A percentile compares a stretch with the other conserved stretches of the same genome.
phyloP scores from a whole-genome alignment of 2,888 invertebrate genomes.

The Elmis aenea region DNA sequence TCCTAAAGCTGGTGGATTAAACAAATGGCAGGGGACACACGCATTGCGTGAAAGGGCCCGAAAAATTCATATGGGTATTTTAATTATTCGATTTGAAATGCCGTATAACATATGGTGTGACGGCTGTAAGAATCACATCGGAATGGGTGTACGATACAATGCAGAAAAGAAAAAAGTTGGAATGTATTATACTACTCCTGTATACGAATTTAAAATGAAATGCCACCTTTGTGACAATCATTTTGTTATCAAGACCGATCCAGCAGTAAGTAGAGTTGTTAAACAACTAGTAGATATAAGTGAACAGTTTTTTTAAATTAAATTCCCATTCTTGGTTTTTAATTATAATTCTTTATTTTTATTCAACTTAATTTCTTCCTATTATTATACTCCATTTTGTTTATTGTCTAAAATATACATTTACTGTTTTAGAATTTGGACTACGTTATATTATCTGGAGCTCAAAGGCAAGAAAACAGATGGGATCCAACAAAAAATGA shows the following conservation, averaged over 20 bases:
- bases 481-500: conserved; percentile 98
- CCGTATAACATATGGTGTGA: conserved; percentile 99
- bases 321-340: no score
- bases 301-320: not conserved
- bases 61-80: conserved; percentile 93
- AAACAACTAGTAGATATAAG: no score
- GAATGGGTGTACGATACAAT: conserved; percentile 98
- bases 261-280: conserved; percentile 62
- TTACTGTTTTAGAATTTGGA: conserved; percentile 86
- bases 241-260: conserved; percentile 97
- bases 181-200: conserved; percentile 96
- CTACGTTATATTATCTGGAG: conserved; percentile 92
- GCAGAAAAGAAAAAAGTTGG: conserved; percentile 90
- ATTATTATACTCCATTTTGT: conserved; percentile 3
- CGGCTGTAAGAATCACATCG: conserved; percentile 96
- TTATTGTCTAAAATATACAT: conserved; percentile 3
- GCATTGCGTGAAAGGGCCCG: conserved; percentile 91
- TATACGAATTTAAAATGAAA: conserved; percentile 98
- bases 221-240: conserved; percentile 97
- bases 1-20: conserved; percentile 89
- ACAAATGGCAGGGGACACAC: conserved; percentile 91
- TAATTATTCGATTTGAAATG: conserved; percentile 98
- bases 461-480: conserved; percentile 91
- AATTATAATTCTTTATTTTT: no score
- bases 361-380: no score